Conservation (phyloP, 1,140 invertebrate genomes). For the Drosophila ogumai region DNA sequence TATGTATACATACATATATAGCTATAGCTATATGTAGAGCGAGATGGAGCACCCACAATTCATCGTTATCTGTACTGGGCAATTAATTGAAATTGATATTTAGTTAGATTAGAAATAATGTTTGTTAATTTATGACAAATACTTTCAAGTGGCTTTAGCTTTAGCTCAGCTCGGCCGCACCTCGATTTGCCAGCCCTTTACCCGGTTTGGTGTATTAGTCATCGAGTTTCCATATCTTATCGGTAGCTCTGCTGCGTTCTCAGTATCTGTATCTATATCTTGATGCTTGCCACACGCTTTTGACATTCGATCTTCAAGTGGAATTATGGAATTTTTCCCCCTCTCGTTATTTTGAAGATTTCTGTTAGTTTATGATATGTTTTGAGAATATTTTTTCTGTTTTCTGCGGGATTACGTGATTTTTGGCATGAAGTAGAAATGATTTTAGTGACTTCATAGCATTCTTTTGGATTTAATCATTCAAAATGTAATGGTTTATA, state of each 20-base stretch:
- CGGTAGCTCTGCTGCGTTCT: conserved; percentile 16
- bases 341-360: conserved; percentile 2
- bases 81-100: conserved; percentile 55
- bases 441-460: too few species aligned
- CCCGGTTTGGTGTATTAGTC: conserved; percentile 3
- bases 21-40: conserved; percentile 2
- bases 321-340: conserved; percentile 8
- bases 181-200: conserved; percentile 13
- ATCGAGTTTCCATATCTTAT: conserved; percentile 35
- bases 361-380: background rate
- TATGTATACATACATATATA: too few species aligned
- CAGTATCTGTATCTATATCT: conserved; percentile 21
- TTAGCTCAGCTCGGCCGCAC: conserved; percentile 17
- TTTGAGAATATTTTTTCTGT: background rate
- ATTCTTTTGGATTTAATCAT: background rate
- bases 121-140: conserved; percentile 50
- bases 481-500: too few species aligned
- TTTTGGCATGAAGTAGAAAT: background rate
- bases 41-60: conserved; percentile 12
- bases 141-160: conserved; percentile 30
- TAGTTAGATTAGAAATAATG: conserved; percentile 40
- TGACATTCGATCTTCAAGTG: background rate
- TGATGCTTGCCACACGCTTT: conserved; percentile 11
- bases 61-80: conserved; percentile 27
- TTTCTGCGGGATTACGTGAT: background rate